A percentile compares a stretch with the other conserved stretches of the same genome.
Evolutionary conservation across 1,140 invertebrate genomes (phyloP).

Genomic region (Archegozetes longisetosus): DNA sequence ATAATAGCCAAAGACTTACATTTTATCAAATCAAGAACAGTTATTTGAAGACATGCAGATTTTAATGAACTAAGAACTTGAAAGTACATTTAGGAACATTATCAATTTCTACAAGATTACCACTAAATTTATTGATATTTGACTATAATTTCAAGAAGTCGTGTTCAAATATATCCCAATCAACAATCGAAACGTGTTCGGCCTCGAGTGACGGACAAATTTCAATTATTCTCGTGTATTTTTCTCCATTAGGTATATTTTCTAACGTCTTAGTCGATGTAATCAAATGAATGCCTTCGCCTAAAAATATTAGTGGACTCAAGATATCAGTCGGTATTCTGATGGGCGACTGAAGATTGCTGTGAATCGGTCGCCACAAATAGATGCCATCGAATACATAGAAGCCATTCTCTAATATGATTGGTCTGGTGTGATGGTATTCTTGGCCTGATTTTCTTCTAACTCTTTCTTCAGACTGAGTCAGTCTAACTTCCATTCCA

Average conservation of each 20-base stretch:
- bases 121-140: no score
- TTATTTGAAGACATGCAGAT: no score
- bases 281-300: neutral
- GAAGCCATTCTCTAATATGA: neutral
- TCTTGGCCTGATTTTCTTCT: neutral
- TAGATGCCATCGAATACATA: neutral
- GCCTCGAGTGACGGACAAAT: neutral
- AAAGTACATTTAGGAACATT: no score
- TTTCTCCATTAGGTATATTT: neutral
- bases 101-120: no score
- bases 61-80: no score
- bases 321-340: neutral
- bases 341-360: neutral
- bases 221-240: neutral
- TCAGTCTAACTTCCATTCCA: neutral
- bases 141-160: neutral
- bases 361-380: neutral
- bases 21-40: no score
- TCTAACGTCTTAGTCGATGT: neutral
- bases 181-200: neutral
- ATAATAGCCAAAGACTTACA: no score
- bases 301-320: neutral
- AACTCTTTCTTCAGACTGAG: neutral
- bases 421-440: neutral
- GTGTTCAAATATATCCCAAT: neutral